Evolutionary conservation across 2,113 vertebrate genomes (phyloP).

Genomic region (Oriolus oriolus): DNA sequence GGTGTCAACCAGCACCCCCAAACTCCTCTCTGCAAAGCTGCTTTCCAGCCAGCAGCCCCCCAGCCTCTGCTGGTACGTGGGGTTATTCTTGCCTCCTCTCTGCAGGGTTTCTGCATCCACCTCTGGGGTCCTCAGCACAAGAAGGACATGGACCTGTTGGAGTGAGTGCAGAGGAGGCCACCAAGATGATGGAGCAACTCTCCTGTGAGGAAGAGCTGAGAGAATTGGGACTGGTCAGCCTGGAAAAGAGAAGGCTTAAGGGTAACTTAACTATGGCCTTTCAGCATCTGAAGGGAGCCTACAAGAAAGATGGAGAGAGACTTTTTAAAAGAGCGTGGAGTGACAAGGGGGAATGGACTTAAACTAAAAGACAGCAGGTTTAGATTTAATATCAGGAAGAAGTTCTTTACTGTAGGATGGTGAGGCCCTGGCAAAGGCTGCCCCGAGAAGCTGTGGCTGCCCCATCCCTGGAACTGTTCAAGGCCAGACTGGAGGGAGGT

Average conservation of each 20-base stretch:
- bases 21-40: neutral
- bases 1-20: neutral
- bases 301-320: neutral
- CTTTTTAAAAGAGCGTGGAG: too few species aligned
- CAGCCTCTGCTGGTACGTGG: accelerated
- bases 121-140: neutral
- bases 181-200: neutral
- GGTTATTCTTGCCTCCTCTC: neutral
- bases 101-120: neutral
- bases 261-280: neutral
- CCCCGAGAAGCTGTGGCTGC: neutral
- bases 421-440: neutral
- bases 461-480: neutral
- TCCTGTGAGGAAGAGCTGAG: neutral
- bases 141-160: neutral
- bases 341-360: neutral
- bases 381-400: neutral
- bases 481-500: neutral
- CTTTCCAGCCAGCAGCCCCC: neutral
- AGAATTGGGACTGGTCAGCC: neutral
- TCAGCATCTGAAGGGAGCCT: accelerated
- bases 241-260: neutral
- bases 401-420: neutral
- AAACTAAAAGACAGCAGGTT: neutral
- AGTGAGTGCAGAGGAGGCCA: neutral